Conservation (phyloP, 92 coral and sea anemone genomes). For the Actinostola sp. region DNA sequence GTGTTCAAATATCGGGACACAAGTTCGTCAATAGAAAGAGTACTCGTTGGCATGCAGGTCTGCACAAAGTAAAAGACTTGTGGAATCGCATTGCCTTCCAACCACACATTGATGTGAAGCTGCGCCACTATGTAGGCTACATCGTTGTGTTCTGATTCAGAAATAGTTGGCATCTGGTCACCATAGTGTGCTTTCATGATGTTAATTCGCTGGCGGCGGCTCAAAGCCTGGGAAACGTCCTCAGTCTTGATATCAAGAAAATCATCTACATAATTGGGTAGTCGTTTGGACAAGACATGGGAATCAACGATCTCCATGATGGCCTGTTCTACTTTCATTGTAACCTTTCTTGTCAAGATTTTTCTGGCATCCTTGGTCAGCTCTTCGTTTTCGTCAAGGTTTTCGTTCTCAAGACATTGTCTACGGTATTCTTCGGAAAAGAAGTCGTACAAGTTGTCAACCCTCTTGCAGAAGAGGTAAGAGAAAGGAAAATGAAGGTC, state of each 20-base stretch:
- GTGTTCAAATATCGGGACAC: background rate
- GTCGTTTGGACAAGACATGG: slow-evolving; percentile 32
- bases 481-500: slow-evolving; percentile 73
- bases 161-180: slow-evolving; percentile 30
- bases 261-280: slow-evolving; percentile 73
- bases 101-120: slow-evolving; percentile 79
- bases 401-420: slow-evolving; percentile 59
- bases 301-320: slow-evolving; percentile 62
- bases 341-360: slow-evolving; percentile 51
- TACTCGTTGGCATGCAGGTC: slow-evolving; percentile 22
- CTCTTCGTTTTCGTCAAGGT: slow-evolving; percentile 69
- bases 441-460: slow-evolving; percentile 71
- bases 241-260: slow-evolving; percentile 72
- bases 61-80: slow-evolving; percentile 57
- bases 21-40: background rate
- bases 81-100: slow-evolving; percentile 42
- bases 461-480: slow-evolving; percentile 62
- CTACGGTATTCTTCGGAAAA: slow-evolving; percentile 75
- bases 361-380: slow-evolving; percentile 36
- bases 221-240: slow-evolving; percentile 41
- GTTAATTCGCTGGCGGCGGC: slow-evolving; percentile 59
- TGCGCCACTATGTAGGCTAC: slow-evolving; percentile 41
- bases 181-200: slow-evolving; percentile 65
- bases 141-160: slow-evolving; percentile 22
- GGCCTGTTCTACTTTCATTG: slow-evolving; percentile 55